phyloP scores from a whole-genome alignment of 2,888 invertebrate species.

The Stenchaetothrips biformis region DNA sequence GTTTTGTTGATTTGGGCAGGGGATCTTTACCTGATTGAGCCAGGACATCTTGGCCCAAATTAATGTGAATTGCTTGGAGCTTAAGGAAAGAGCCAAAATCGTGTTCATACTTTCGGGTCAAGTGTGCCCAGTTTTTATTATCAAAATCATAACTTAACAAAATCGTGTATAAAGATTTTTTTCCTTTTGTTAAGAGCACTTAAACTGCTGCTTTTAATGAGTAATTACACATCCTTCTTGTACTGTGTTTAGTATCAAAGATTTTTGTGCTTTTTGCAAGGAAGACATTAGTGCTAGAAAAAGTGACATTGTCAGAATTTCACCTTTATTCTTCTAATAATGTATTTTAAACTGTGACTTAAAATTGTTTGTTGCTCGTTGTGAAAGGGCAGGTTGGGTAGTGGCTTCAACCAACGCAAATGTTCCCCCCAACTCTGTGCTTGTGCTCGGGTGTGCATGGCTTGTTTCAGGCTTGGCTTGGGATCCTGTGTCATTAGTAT shows the following conservation, averaged over 20 bases:
- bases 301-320: conserved; percentile 25
- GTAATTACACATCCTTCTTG: conserved; percentile 21
- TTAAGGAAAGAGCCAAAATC: conserved; percentile 13
- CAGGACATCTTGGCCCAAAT: background rate
- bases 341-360: conserved; percentile 24
- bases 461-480: background rate
- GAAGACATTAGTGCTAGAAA: background rate
- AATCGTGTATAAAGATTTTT: background rate
- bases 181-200: background rate
- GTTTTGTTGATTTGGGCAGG: background rate
- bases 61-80: background rate
- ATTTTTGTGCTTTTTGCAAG: conserved; percentile 17
- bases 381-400: conserved; percentile 14
- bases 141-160: background rate
- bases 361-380: background rate
- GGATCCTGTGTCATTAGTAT: background rate
- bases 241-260: conserved; percentile 25
- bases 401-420: background rate
- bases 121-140: background rate
- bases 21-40: background rate
- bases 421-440: background rate
- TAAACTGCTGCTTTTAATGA: conserved; percentile 19
- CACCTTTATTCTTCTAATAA: conserved; percentile 25
- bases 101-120: conserved; percentile 3
- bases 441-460: conserved; percentile 11